Base-by-base conservation (phyloP, 2,797 vertebrate genomes). In the Gobio occitaniae region DNA sequence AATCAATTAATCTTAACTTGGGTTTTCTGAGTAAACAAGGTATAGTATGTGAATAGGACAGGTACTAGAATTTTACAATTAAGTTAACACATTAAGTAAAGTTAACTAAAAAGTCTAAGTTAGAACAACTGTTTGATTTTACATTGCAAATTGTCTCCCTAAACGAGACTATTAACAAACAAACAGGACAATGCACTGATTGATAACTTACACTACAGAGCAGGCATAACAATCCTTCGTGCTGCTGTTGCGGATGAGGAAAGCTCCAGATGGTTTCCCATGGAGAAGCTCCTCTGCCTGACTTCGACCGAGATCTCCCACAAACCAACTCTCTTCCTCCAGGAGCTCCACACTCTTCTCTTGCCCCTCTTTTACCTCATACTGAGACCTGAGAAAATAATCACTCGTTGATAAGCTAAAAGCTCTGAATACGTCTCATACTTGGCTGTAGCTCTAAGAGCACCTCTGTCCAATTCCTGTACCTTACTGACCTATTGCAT, bases 191-290 rank as follows among this genome's bases (percentile, higher is more conserved):
- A 36, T 7, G 25, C 8, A 25, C 7, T 29, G 44, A 50, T 0
- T 38, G 65, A 52, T n/a, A 48, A 94, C 95, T 95, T 86, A 96
- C 95, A 96, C 94, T 71, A 96, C 95, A 3, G 95, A 96, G 92
- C 95, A 96, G 89, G 95, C 95, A 36, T 94, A 95, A 89, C 94
- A 95, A 86, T 95, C 94, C 87, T 95, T 94, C 87, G 94, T 98
- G 96, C 97, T 99, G 89, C 98, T 99, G 92, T 99, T 97, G 0
- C 98, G 97, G 93, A 99, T 97, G 92, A 99, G 95, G 94, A 99
- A 99, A 0, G 98, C 96, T 89, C 98, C 98, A 0, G 97, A 93
- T 47, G 95, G 95, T 92, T 98, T 98, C 15, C 97, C 97, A 69
- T 95, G 94, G 74, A 99, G 97, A 94, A 98, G 95, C 84, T 98